Evolutionary conservation across 2,797 vertebrate genomes (phyloP).

Genomic region (Clarias platycephalus): DNA sequence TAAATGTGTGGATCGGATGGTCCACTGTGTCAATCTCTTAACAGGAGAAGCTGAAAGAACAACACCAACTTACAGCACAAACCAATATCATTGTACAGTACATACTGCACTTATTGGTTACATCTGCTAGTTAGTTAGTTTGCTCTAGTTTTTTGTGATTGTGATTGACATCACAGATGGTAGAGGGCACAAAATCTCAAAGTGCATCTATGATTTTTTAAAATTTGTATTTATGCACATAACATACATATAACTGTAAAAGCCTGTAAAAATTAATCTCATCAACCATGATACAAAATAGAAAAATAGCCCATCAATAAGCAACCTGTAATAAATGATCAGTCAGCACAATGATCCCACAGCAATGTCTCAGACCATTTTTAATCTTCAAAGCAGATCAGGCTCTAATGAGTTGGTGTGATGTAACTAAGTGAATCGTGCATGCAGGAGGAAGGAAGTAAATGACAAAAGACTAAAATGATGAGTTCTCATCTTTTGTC

Average conservation of each 20-base stretch:
- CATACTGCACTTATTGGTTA: background rate
- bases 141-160: background rate
- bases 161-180: background rate
- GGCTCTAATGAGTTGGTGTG: conserved; percentile 6
- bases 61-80: background rate
- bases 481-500: conserved; percentile 48
- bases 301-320: background rate
- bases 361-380: background rate
- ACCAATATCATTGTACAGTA: background rate
- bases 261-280: background rate
- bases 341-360: too few relatives aligned
- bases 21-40: too few relatives aligned
- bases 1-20: too few relatives aligned
- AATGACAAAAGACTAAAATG: conserved; percentile 46
- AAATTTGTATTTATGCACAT: background rate
- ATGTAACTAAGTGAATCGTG: background rate
- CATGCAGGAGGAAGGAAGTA: background rate
- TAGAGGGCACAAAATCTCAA: background rate
- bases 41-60: too few relatives aligned
- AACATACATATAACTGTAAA: background rate
- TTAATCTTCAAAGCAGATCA: background rate
- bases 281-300: background rate
- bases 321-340: background rate
- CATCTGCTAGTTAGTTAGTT: background rate
- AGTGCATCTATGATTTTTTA: background rate